Base-by-base conservation (phyloP, 2,113 vertebrate species). In the Dicrurus megarhynchus region DNA sequence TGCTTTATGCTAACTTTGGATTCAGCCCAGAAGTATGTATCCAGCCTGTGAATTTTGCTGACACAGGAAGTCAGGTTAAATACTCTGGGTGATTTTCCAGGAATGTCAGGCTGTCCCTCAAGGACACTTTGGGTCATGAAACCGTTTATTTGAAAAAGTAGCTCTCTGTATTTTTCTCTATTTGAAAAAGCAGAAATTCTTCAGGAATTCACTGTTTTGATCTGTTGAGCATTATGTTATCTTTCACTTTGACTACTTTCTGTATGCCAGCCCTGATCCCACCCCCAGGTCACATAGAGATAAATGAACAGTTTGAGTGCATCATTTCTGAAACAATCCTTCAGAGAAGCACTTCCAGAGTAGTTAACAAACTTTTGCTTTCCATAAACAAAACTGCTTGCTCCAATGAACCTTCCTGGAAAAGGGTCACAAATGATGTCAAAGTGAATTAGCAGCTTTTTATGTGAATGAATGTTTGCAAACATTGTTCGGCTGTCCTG, bases 361-460 rank as follows among this genome's bases (percentile, higher is more conserved):
- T 50, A 89, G 87, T 94, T 93, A 88, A 33, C 60, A 94, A 93
- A 85, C 68, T 97, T 91, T 89, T 93, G 56, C 83, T 87, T 95
- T 96, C 86, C 49, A 13, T 87, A 94, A 90, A 93, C 88, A 96
- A 90, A 93, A 82, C 52, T 16, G 23, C 88, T 89, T 78, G 53
- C 85, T 97, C 73, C 74, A 86, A 76, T 80, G 93, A 92, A 93
- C 85, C 67, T 93, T 94, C 81, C 84, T 93, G 91, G 92, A 87
- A 92, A 90, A 91, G 86, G 94, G 93, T 96, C 90, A 93, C 87
- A 89, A 91, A 93, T 93, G 81, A 96, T 94, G 91, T 97, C 96
- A 96, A 79, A 93, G 87, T 44, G 87, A 97, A 96, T 97, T 95
- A 97, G 80, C 2, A 0, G 46, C 46, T 86, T 95, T 95, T 92